Evolutionary conservation across 2,888 invertebrate genomes (phyloP).

Genomic region (Acanthosepion lycidas): DNA sequence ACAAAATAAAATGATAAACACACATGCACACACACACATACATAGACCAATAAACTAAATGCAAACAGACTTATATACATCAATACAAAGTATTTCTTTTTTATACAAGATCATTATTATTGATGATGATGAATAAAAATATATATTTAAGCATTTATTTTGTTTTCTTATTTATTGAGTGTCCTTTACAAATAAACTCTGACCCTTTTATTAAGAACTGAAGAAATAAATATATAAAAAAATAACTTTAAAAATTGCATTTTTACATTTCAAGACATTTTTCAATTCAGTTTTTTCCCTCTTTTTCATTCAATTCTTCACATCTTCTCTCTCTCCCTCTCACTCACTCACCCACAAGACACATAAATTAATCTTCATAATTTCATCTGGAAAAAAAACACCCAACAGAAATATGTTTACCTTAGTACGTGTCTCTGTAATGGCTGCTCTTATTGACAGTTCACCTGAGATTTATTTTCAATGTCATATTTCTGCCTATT

Average conservation of each 20-base stretch:
- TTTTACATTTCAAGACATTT: not conserved
- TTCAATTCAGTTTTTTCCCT: not conserved
- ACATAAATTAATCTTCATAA: conserved; percentile 11
- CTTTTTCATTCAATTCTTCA: not conserved
- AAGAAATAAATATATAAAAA: not conserved
- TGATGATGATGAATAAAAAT: not conserved
- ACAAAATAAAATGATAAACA: too few relatives aligned
- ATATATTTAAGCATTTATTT: not conserved
- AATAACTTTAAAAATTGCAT: not conserved
- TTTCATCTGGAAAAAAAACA: not conserved
- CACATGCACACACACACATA: too few relatives aligned
- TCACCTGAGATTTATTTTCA: not conserved
- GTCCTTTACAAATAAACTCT: not conserved
- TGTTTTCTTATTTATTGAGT: not conserved
- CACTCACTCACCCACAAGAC: not conserved
- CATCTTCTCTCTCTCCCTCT: not conserved
- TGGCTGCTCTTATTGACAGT: not conserved
- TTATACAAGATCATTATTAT: not conserved
- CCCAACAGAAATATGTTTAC: not conserved
- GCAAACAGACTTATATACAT: not conserved
- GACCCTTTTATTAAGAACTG: not conserved
- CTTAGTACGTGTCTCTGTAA: not conserved
- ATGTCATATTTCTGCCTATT: not conserved
- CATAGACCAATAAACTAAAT: too few relatives aligned
- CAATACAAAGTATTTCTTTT: not conserved